A percentile compares a stretch with the other conserved stretches of the same genome.
phyloP scores from a whole-genome alignment of 2,888 invertebrate species.

The Amblyjoppa proteus region DNA sequence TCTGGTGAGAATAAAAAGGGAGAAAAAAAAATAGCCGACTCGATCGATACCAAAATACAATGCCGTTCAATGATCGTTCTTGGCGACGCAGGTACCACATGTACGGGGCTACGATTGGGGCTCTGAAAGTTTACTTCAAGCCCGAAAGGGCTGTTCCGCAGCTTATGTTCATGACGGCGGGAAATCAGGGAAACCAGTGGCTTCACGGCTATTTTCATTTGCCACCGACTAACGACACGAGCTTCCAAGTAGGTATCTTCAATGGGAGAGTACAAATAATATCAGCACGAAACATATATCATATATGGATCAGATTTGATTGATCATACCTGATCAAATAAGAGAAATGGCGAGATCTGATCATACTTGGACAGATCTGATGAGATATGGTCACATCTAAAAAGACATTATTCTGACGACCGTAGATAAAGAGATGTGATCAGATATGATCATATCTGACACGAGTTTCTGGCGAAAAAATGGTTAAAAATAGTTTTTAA shows the following conservation, averaged over 20 bases:
- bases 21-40: neutral
- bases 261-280: slow-evolving; percentile 9
- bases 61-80: neutral
- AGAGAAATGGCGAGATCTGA: too few relatives aligned
- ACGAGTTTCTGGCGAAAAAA: too few relatives aligned
- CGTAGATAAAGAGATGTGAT: too few relatives aligned
- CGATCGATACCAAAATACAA: neutral
- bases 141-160: slow-evolving; percentile 83
- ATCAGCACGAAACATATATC: neutral
- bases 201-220: slow-evolving; percentile 86
- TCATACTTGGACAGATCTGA: too few relatives aligned
- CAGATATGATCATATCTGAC: too few relatives aligned
- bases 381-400: too few relatives aligned
- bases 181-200: slow-evolving; percentile 91
- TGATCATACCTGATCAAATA: too few relatives aligned
- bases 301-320: too few relatives aligned
- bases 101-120: slow-evolving; percentile 89
- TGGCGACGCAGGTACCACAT: slow-evolving; percentile 89
- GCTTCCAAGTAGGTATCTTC: slow-evolving; percentile 80
- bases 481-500: too few relatives aligned
- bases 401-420: too few relatives aligned
- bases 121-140: slow-evolving; percentile 86
- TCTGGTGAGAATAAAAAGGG: slow-evolving; percentile 77
- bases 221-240: slow-evolving; percentile 80
- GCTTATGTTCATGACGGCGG: slow-evolving; percentile 88